Conservation (phyloP, 2,113 vertebrate genomes). For the Anser brachyrhynchus region DNA sequence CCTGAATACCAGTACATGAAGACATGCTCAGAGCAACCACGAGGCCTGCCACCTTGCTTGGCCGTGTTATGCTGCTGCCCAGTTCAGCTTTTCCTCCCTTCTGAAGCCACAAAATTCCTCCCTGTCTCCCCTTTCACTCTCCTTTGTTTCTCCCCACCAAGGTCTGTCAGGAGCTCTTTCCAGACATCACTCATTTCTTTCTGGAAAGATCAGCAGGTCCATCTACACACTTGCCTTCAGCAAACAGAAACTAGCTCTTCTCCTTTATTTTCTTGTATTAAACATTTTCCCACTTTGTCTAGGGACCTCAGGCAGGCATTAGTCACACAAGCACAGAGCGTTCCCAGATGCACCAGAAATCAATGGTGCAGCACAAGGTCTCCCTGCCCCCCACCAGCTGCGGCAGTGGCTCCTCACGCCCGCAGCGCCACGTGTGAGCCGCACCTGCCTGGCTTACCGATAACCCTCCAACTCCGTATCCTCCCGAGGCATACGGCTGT, state of each 20-base stretch:
- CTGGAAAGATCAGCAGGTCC: not conserved
- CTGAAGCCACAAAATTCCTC: not conserved
- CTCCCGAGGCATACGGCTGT: not conserved
- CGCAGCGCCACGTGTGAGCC: fast-evolving
- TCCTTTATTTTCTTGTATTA: not conserved
- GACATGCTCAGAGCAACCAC: not conserved
- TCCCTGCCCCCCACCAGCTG: not conserved
- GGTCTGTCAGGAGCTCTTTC: not conserved
- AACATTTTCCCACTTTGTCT: conserved; percentile 12
- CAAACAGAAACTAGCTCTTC: not conserved
- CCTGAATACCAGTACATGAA: not conserved
- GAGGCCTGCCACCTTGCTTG: not conserved
- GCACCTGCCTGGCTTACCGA: not conserved
- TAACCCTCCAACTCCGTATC: not conserved
- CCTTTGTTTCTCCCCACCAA: not conserved
- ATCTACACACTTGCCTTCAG: not conserved
- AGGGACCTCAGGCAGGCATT: conserved; percentile 14
- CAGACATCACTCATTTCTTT: not conserved
- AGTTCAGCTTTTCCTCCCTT: not conserved
- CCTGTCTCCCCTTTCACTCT: not conserved
- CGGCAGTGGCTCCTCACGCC: not conserved
- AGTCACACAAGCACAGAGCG: not conserved
- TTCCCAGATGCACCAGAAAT: conserved; percentile 10
- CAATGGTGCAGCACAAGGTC: not conserved
- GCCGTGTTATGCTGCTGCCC: not conserved